These are phyloP conservation scores for Idaea straminata DNA, from an alignment of 2,888 invertebrate genomes.

Conservation along the genomic window DNA sequence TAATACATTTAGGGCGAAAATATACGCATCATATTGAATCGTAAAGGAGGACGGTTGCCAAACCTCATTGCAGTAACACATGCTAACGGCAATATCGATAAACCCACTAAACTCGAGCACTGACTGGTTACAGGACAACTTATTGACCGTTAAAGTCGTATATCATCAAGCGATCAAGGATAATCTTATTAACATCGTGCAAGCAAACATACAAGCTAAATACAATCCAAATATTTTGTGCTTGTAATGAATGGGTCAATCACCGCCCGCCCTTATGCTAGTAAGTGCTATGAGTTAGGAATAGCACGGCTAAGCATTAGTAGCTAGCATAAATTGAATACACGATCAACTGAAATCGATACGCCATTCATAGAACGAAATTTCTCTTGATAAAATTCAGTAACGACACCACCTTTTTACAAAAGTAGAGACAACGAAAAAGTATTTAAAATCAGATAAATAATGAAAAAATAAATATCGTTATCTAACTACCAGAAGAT, in stretches of 20 bases:
- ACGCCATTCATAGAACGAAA: background rate
- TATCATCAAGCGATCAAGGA: background rate
- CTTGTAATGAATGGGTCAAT: slow-evolving; percentile 1
- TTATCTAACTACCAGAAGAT: background rate
- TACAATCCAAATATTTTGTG: too few relatives aligned
- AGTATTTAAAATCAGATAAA: background rate
- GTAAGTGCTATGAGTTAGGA: background rate
- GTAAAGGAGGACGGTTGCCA: slow-evolving; percentile 38
- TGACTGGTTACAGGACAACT: slow-evolving; percentile 17
- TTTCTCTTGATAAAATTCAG: background rate
- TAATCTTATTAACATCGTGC: background rate
- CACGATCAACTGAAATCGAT: background rate
- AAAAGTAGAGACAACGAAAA: background rate
- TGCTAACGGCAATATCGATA: slow-evolving; percentile 16
- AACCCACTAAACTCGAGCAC: slow-evolving; percentile 18
- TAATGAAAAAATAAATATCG: background rate
- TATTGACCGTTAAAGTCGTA: slow-evolving; percentile 9
- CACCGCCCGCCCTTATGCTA: background rate
- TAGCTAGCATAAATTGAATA: background rate
- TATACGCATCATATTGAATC: slow-evolving; percentile 39
- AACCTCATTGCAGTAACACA: slow-evolving; percentile 19
- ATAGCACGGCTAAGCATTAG: background rate
- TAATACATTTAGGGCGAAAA: slow-evolving; percentile 34
- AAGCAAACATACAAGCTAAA: background rate
- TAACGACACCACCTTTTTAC: background rate